Base-by-base conservation (phyloP, 2,888 invertebrate genomes). In the Mactromeris polynyma region DNA sequence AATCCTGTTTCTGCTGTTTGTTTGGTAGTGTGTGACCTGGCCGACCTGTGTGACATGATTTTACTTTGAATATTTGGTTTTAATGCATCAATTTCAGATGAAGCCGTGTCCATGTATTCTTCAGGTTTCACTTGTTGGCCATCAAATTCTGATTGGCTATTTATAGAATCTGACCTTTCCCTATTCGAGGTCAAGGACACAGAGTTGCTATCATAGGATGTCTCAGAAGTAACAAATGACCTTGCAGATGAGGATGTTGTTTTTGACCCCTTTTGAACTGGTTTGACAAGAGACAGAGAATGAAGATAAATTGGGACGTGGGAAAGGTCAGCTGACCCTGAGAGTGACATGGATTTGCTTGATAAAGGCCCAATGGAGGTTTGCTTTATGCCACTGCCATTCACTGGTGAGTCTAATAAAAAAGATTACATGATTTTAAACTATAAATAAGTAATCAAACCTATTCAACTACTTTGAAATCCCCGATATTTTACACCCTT, bases 341-440 rank as follows among this genome's bases (percentile, higher is more conserved):
- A 36, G 3, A 14, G 33, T 19, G 26, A 73, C 73, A 33, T 21
- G 7, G 42, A 0, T 46, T 33, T 69, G 26, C 33, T 51, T 21
- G n/a, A 58, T 40, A 38, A 1, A 9, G 58, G n/a, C 2, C 0
- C 31, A 21, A 21, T 11, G 21, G 31, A n/a, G 26, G 19, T 58
- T 31, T 26, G 21, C 21, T 31, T 83, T 83, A 26, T 19, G 73
- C 83, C 83, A 83, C 83, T 73, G 40, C 73, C 83, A 40, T 69
- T 42, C 21, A 46, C 17, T 19, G 40, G 19, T 19, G 83, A 58
- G 31, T 83, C 83, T 46, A 64, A 83, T 21, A 73, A 73, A 36
- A 73, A 33, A 73, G 36, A 73, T 73, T 4, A 64, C 6, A 64
- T 64, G 26, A 64, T 64, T 64, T 26, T 26, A 64, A 64, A n/a